These are phyloP conservation scores for Papilio glaucus DNA, from an alignment of 1,140 invertebrate genomes.

Conservation along the genomic window DNA sequence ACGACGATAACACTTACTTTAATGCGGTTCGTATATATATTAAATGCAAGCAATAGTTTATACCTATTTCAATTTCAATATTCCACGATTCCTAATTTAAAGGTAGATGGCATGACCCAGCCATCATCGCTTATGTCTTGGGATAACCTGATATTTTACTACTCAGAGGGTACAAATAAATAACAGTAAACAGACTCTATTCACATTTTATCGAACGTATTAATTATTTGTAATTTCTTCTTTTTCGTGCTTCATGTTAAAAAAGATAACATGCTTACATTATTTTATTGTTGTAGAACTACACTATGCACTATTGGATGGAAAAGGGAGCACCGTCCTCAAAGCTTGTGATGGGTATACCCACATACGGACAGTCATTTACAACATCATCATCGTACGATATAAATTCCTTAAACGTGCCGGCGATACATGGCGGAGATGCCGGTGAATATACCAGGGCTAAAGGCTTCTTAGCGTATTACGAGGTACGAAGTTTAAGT, in stretches of 20 bases:
- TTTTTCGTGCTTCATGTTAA: no score
- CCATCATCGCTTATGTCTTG: no score
- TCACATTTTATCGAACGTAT: no score
- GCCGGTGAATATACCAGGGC: conserved; percentile 92
- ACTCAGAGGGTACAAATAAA: no score
- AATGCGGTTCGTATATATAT: conserved; percentile 86
- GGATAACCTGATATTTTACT: no score
- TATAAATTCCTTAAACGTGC: conserved; percentile 86
- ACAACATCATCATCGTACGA: conserved; percentile 75
- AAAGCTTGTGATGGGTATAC: conserved; percentile 95
- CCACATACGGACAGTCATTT: conserved; percentile 95
- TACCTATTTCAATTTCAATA: no score
- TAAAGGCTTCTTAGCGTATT: conserved; percentile 94
- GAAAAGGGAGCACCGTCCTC: conserved; percentile 90
- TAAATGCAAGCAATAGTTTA: no score
- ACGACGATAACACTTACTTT: conserved; percentile 89
- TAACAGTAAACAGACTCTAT: no score
- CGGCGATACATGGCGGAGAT: conserved; percentile 89
- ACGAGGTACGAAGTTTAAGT: conserved; percentile 85
- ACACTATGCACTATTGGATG: conserved; percentile 95
- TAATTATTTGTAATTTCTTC: no score
- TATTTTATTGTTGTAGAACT: conserved; percentile 85
- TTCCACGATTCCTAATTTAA: conserved; percentile 27
- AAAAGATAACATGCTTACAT: background rate
- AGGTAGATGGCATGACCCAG: no score